These are phyloP conservation scores for Ceyx cyanopectus DNA, from an alignment of 2,113 vertebrate species.

Conservation along the genomic window DNA sequence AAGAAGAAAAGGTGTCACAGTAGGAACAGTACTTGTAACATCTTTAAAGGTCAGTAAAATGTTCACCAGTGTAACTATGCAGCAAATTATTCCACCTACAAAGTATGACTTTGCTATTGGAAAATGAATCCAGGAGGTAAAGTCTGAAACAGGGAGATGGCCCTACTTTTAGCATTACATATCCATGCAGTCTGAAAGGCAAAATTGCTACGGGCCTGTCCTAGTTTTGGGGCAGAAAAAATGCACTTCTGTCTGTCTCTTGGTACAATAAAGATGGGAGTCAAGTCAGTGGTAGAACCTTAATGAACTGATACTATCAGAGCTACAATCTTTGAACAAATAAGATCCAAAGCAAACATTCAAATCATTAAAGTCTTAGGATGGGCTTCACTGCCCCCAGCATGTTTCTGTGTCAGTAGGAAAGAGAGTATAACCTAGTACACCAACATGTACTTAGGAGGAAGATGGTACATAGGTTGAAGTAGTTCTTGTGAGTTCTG, in stretches of 20 bases:
- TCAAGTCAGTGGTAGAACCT: neutral
- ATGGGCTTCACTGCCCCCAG: neutral
- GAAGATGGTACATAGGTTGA: fast-evolving
- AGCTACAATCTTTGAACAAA: neutral
- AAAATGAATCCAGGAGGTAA: neutral
- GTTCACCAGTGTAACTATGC: neutral
- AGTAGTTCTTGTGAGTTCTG: neutral
- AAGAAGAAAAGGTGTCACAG: neutral
- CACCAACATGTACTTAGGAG: neutral
- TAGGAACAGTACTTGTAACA: neutral
- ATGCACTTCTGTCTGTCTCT: neutral
- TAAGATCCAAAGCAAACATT: neutral
- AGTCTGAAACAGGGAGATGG: neutral
- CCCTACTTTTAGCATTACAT: neutral
- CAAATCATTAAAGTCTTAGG: neutral
- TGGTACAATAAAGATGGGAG: neutral
- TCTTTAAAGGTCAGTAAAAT: neutral
- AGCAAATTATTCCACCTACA: neutral
- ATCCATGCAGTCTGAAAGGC: neutral
- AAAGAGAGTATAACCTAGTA: neutral
- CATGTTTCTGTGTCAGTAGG: neutral
- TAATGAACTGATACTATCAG: neutral
- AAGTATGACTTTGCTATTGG: neutral
- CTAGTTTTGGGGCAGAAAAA: neutral
- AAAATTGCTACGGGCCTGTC: neutral